Conservation (phyloP, 2,797 vertebrate species). For the Mycteria americana region DNA sequence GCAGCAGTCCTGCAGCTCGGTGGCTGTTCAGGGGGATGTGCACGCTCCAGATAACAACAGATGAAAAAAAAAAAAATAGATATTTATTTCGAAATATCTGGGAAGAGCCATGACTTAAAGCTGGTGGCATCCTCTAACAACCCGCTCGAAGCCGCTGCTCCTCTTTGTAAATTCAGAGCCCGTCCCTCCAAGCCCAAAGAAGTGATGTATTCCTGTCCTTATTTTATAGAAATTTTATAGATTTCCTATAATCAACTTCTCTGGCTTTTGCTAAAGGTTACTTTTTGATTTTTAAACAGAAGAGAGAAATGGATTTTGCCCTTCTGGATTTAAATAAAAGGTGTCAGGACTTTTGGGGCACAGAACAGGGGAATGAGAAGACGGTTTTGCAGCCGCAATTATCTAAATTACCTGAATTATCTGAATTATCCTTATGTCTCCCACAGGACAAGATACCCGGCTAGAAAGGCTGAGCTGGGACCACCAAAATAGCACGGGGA, state of each 20-base stretch:
- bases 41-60: background rate
- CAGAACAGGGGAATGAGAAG: background rate
- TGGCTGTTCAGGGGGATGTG: background rate
- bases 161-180: background rate
- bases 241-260: background rate
- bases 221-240: background rate
- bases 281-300: background rate
- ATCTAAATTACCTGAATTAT: background rate
- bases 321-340: background rate
- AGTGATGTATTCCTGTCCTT: background rate
- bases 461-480: background rate
- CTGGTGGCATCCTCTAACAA: background rate
- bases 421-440: background rate
- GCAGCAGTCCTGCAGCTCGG: background rate
- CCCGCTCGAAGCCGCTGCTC: accelerated
- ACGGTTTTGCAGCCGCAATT: background rate
- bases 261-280: background rate
- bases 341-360: background rate
- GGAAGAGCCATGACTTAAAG: background rate
- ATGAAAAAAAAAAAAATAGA: no score
- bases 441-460: background rate
- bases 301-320: background rate
- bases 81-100: background rate
- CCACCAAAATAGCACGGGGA: background rate
- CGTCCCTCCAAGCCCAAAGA: background rate